These are phyloP conservation scores for Leucania comma DNA, from an alignment of 2,888 invertebrate genomes.

Conservation along the genomic window DNA sequence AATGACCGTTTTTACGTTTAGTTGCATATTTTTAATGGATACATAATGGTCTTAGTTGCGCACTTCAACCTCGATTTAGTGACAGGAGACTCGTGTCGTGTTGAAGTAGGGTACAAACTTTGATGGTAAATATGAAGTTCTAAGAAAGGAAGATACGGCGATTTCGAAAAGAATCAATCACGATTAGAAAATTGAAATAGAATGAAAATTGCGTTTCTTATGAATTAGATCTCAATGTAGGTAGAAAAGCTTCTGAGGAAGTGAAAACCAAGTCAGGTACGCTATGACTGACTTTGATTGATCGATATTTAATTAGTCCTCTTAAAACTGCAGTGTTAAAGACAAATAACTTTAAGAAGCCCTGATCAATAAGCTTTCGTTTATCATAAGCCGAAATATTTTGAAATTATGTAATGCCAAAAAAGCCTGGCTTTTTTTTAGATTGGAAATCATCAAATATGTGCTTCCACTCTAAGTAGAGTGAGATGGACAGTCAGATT, in stretches of 20 bases:
- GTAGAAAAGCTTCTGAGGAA: background rate
- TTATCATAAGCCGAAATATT: background rate
- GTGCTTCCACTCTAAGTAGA: too few relatives aligned
- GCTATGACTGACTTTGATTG: conserved; percentile 1
- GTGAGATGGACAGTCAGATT: too few relatives aligned
- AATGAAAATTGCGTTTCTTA: background rate
- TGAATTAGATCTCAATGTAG: background rate
- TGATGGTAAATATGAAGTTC: background rate
- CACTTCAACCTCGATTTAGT: conserved; percentile 17
- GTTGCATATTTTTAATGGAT: conserved; percentile 44
- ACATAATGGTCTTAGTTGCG: conserved; percentile 25
- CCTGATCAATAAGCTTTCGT: background rate
- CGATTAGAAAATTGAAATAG: background rate
- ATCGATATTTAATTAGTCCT: background rate
- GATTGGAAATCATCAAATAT: too few relatives aligned
- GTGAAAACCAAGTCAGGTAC: background rate
- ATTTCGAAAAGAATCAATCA: background rate
- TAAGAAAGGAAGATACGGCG: background rate
- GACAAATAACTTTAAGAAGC: background rate
- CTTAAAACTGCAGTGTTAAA: background rate
- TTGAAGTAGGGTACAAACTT: background rate
- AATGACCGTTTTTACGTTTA: conserved; percentile 13
- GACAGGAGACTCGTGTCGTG: conserved; percentile 14
- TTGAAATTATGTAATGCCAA: background rate
- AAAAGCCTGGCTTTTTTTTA: background rate